Evolutionary conservation across 2,113 vertebrate species (phyloP), one percentile per base, ranked within the genome.

Genomic region (Oophaga pumilio): DNA sequence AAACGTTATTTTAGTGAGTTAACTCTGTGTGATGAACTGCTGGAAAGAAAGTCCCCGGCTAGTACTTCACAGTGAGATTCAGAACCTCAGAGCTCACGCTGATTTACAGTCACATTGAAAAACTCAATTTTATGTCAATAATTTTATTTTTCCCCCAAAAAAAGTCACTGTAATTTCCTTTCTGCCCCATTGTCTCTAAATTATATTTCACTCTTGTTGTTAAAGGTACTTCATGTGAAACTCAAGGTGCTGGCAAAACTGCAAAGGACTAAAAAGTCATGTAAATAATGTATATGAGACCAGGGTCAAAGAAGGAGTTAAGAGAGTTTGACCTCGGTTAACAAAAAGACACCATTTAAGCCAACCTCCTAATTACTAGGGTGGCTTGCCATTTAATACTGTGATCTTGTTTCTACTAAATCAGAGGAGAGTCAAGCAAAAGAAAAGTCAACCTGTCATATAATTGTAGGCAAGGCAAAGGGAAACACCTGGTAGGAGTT

Each of bases 1-100:
- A 95, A 93, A 92, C 91, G 93, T 92, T 91, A 88, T 92, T 94
- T 93, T 92, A 94, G 92, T 92, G 92, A 92, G 90, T 93, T 95
- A 94, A 93, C 92, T 93, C 92, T 93, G 90, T 93, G 79, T 93
- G 87, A 85, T 93, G 91, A 93, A 91, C 91, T 88, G 87, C 89
- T 91, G 90, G 90, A 91, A 26, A 78, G 56, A 77, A 76, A 73
- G 87, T 73, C 66, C 24, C 49, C 26, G 69, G 82, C 66, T 26
- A 24, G 28, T 76, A 24, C 69, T 76, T 24, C 18, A 59, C 24
- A 43, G 59, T 9, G 11, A 82, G 18, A 60, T 60, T 81, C 56
- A 22, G 80, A 82, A 50, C 13, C 80, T 49, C 76, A 9, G 20
- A n/a, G 2, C 20, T 68, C 43, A 24, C 59, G 14, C 62, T 66